These are phyloP conservation scores for Galerucella pusilla DNA, from an alignment of 2,888 invertebrate genomes.

Conservation along the genomic window DNA sequence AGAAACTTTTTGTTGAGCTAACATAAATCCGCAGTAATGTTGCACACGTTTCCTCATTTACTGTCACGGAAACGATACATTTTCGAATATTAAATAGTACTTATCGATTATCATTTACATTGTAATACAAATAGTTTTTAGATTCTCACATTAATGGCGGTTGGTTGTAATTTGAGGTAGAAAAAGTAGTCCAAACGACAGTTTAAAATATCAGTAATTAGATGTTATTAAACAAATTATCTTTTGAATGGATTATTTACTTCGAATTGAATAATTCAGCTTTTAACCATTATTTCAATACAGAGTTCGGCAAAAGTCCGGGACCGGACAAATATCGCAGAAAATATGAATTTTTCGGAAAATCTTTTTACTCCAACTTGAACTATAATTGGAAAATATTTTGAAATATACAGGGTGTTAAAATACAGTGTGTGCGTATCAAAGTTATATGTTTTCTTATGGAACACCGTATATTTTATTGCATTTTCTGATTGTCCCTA, in stretches of 20 bases:
- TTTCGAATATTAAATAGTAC: conserved; percentile 13
- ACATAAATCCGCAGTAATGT: conserved; percentile 1
- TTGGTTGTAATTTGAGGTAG: neutral
- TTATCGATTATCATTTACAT: conserved; percentile 14
- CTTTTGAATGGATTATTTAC: neutral
- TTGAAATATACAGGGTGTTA: too few species aligned
- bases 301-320: too few species aligned
- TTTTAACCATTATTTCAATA: too few species aligned
- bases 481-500: too few species aligned
- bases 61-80: conserved; percentile 13
- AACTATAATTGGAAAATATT: too few species aligned
- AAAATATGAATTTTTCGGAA: too few species aligned
- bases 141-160: conserved; percentile 1
- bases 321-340: too few species aligned
- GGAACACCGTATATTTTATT: too few species aligned
- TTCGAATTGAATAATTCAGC: too few species aligned
- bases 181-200: neutral
- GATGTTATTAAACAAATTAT: neutral
- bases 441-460: too few species aligned
- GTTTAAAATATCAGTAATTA: neutral
- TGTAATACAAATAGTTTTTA: neutral
- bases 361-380: too few species aligned
- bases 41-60: neutral
- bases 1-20: neutral
- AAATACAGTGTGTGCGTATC: too few species aligned